Evolutionary conservation across 2,888 invertebrate genomes (phyloP).

Genomic region (Apotomis betuletana): DNA sequence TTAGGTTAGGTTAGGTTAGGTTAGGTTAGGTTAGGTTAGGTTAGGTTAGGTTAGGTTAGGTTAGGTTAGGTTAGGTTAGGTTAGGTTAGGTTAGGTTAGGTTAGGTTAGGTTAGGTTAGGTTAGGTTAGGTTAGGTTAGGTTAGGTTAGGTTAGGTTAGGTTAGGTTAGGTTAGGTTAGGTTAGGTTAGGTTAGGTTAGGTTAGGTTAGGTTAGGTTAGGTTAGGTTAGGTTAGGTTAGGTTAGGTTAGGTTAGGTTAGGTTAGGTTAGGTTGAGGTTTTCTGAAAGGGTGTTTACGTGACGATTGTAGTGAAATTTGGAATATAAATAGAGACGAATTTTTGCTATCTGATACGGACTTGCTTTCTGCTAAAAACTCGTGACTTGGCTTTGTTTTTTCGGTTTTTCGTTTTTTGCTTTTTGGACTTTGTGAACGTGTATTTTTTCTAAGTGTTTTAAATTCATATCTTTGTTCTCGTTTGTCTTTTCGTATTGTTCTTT

Average conservation of each 20-base stretch:
- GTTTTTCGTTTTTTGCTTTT: too few relatives aligned
- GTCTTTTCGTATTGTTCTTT: too few relatives aligned
- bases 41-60: conserved; percentile 21
- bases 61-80: conserved; percentile 21
- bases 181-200: conserved; percentile 21
- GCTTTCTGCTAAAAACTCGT: too few relatives aligned
- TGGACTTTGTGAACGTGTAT: too few relatives aligned
- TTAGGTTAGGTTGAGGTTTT: too few relatives aligned
- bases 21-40: conserved; percentile 21
- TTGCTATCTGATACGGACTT: too few relatives aligned
- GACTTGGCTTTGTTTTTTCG: too few relatives aligned
- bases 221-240: conserved; percentile 20
- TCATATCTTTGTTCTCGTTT: too few relatives aligned
- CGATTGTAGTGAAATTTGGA: too few relatives aligned
- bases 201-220: conserved; percentile 21
- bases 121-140: conserved; percentile 18
- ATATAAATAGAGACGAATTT: too few relatives aligned
- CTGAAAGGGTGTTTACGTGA: too few relatives aligned
- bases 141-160: conserved; percentile 21
- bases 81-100: conserved; percentile 21
- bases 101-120: conserved; percentile 21
- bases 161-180: conserved; percentile 21
- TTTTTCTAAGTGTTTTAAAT: too few relatives aligned
- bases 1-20: conserved; percentile 21
- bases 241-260: conserved; percentile 13